These are phyloP conservation scores for Teleiodes luculella DNA, from an alignment of 2,888 invertebrate species.

Conservation along the genomic window DNA sequence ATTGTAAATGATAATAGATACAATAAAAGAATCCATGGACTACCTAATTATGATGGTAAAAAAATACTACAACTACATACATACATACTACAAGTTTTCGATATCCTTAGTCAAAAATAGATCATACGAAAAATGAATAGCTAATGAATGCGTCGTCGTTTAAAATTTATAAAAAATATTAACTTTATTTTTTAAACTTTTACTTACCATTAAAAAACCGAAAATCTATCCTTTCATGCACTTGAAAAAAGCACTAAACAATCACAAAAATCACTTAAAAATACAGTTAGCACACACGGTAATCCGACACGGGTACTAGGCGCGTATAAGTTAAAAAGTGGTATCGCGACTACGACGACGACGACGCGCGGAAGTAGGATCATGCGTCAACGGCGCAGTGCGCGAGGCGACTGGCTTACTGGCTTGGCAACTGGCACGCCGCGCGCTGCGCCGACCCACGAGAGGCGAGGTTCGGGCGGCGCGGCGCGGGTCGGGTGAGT, in stretches of 20 bases:
- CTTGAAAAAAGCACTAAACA: slow-evolving; percentile 5
- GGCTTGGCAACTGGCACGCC: too few relatives aligned
- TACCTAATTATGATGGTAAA: too few relatives aligned
- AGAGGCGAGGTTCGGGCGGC: neutral
- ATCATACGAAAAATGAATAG: too few relatives aligned
- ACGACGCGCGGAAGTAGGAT: neutral
- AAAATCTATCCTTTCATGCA: slow-evolving; percentile 5
- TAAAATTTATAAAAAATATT: neutral
- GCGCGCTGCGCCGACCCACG: too few relatives aligned
- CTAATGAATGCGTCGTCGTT: neutral
- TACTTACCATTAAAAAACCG: slow-evolving; percentile 19
- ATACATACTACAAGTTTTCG: too few relatives aligned
- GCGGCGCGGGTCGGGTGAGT: neutral
- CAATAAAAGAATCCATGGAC: too few relatives aligned
- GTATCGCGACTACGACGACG: neutral
- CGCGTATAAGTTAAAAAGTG: neutral
- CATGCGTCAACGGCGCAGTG: slow-evolving; percentile 11
- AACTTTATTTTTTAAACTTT: slow-evolving; percentile 19
- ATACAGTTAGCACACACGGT: slow-evolving; percentile 1
- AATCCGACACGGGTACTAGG: neutral
- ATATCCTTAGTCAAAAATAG: too few relatives aligned
- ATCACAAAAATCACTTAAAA: neutral
- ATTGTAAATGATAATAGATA: too few relatives aligned
- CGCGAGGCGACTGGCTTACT: slow-evolving; percentile 27
- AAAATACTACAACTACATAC: too few relatives aligned